Percentiles rank a stretch among this genome's conserved stretches.
These are phyloP conservation scores for Aphyosemion australe DNA, from an alignment of 2,113 vertebrate genomes.

Conservation along the genomic window DNA sequence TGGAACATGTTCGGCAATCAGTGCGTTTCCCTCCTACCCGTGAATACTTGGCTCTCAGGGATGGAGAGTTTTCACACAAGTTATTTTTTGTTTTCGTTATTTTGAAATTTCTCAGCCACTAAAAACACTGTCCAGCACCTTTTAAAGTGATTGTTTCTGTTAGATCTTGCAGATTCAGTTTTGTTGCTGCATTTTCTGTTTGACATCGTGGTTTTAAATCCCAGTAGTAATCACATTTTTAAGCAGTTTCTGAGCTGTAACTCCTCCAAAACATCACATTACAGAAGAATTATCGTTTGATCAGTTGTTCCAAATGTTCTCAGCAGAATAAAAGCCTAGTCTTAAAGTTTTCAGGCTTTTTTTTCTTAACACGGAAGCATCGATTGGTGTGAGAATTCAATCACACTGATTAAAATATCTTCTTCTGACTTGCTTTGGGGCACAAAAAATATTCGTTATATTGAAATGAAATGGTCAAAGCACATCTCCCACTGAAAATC, in stretches of 20 bases:
- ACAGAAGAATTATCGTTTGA: not conserved
- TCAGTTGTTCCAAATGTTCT: not conserved
- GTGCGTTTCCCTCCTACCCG: not conserved
- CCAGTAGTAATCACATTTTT: conserved; percentile 5
- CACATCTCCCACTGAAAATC: not conserved
- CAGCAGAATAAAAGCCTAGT: not conserved
- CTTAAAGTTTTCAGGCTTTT: no score
- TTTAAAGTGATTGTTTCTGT: not conserved
- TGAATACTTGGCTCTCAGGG: conserved; percentile 20
- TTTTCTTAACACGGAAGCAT: not conserved
- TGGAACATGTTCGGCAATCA: conserved; percentile 35
- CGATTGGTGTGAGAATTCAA: not conserved
- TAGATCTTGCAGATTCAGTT: not conserved
- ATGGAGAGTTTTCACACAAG: conserved; percentile 9
- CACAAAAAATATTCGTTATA: not conserved
- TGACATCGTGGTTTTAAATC: conserved; percentile 11
- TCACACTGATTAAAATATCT: not conserved
- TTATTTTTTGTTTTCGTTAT: conserved; percentile 9
- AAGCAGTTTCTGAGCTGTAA: not conserved
- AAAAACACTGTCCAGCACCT: not conserved
- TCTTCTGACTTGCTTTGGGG: not conserved
- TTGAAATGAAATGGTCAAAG: not conserved
- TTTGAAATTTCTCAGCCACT: conserved; percentile 14
- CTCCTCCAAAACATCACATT: not conserved
- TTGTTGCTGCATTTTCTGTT: not conserved